phyloP scores from a whole-genome alignment of 2,113 vertebrate species.

The Mobula birostris region DNA sequence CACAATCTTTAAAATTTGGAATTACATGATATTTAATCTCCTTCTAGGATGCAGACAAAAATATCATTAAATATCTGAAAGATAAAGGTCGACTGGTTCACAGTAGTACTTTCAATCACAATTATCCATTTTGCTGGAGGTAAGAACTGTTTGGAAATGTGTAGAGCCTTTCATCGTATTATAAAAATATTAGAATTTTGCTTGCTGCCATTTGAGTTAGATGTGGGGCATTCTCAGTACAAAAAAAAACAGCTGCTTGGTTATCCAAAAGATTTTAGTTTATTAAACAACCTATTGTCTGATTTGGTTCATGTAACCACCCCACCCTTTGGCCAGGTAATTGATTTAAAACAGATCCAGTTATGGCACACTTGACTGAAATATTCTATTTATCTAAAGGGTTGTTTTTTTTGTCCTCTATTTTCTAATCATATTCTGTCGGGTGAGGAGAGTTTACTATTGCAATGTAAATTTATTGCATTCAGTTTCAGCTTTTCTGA shows the following conservation, averaged over 20 bases:
- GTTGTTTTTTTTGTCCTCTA: background rate
- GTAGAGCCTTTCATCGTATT: background rate
- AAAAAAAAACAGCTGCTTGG: background rate
- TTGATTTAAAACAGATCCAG: background rate
- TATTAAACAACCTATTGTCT: background rate
- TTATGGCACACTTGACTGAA: background rate
- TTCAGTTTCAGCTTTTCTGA: background rate
- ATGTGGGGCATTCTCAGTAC: no score
- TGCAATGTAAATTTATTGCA: background rate
- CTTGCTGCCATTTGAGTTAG: background rate
- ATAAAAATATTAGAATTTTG: background rate
- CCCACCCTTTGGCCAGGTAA: background rate
- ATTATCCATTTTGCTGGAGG: slow-evolving; percentile 98
- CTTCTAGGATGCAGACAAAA: slow-evolving; percentile 85
- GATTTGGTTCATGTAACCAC: no score
- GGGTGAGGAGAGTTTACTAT: background rate
- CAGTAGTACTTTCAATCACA: slow-evolving; percentile 72
- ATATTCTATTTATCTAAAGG: background rate
- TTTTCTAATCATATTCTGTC: background rate
- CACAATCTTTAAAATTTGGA: background rate
- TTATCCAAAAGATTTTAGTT: background rate
- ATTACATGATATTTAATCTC: background rate
- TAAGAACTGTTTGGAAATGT: slow-evolving; percentile 44
- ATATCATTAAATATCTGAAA: slow-evolving; percentile 82
- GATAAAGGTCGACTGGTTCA: slow-evolving; percentile 77